Base-by-base conservation (phyloP, 2,888 invertebrate species). In the Incurvaria masculella region DNA sequence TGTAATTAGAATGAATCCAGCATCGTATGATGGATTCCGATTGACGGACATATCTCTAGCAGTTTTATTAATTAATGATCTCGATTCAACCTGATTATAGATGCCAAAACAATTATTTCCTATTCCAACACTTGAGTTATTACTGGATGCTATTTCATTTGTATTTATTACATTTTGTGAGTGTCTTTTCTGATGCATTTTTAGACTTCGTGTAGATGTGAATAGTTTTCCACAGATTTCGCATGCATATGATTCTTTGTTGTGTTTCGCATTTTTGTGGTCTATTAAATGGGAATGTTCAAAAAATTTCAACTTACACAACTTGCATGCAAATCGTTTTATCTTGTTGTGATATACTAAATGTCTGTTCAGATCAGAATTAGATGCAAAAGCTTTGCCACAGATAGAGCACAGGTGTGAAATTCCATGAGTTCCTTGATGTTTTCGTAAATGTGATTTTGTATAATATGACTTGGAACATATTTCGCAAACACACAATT, bases 231-330 rank as follows among this genome's bases (percentile, higher is more conserved):
- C 52, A 48, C 66, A 67, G 11, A 61, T 48, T 3, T 54, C 51
- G 49, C 69, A 69, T 10, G 55, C 49, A 47, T 59, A 65, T 1
- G 67, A 66, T 47, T 63, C 63, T 1, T 66, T 66, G 0, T 65
- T 63, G 39, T 69, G 69, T 14, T 18, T 17, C 20, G 60, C 56
- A 26, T 63, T 56, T 53, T 62, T 56, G 49, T 69, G 66, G 26
- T 63, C 57, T 47, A 62, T 61, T 40, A 68, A 52, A 52, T 66
- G 64, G 19, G 64, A 63, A 1, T 63, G 63, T 49, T 66, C 66
- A 48, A 61, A 65, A 45, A 65, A 66, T 8, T 55, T 51, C 52
- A 65, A 65, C 11, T 49, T 49, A 42, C 66, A 66, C 16, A 60
- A 46, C n/a, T 57, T 49, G 48, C 66, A 66, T 46, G 55, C 53